Evolutionary conservation across 2,113 vertebrate genomes (phyloP).

Genomic region (Cheilinus undulatus): DNA sequence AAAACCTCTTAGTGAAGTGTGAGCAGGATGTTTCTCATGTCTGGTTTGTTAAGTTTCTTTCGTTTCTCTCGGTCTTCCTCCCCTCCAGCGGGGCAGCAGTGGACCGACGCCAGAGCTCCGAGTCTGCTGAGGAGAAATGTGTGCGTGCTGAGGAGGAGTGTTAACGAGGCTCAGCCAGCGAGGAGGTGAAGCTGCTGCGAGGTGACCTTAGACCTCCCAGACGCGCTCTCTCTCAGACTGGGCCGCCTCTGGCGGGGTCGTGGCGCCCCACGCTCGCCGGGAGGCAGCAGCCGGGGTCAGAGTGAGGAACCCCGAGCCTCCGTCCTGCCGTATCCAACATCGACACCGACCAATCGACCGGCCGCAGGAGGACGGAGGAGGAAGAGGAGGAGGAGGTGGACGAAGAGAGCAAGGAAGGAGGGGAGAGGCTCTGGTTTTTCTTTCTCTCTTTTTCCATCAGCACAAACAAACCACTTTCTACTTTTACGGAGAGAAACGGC

Average conservation of each 20-base stretch:
- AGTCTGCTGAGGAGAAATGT: conserved; percentile 51
- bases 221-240: conserved; percentile 57
- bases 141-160: conserved; percentile 47
- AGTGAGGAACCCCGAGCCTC: conserved; percentile 52
- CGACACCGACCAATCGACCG: conserved; percentile 50
- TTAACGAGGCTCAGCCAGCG: conserved; percentile 63
- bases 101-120: conserved; percentile 60
- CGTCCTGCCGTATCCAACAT: conserved; percentile 61
- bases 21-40: conserved; percentile 61
- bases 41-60: conserved; percentile 65
- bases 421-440: conserved; percentile 27
- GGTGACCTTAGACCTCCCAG: conserved; percentile 63
- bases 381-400: conserved; percentile 11
- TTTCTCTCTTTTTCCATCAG: conserved; percentile 35
- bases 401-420: conserved; percentile 2
- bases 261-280: conserved; percentile 45
- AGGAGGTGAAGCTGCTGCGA: conserved; percentile 59
- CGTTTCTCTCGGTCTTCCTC: conserved; percentile 47
- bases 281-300: conserved; percentile 64
- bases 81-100: conserved; percentile 62
- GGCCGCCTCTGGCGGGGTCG: conserved; percentile 59
- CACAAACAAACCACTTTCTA: conserved; percentile 24
- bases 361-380: conserved; percentile 33
- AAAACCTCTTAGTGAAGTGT: conserved; percentile 36
- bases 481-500: not conserved